phyloP scores from a whole-genome alignment of 2,113 vertebrate species.

The Myrmophylax atrothorax region DNA sequence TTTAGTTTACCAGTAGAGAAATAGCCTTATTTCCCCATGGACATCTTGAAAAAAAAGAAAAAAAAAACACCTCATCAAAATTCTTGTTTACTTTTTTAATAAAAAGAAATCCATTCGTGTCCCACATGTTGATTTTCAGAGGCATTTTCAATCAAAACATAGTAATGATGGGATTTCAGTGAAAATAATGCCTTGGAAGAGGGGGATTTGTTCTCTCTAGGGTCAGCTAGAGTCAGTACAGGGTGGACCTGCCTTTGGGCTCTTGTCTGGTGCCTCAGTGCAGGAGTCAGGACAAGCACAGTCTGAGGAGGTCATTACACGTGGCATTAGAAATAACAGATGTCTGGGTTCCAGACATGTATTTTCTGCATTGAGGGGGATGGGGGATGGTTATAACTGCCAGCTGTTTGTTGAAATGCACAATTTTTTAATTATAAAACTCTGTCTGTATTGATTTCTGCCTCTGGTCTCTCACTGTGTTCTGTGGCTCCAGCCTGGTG shows the following conservation, averaged over 20 bases:
- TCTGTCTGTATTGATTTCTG: constrained; percentile 13
- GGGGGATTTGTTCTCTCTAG: background rate
- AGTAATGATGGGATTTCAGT: background rate
- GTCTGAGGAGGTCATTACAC: background rate
- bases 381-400: background rate
- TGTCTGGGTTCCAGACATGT: background rate
- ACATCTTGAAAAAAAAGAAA: background rate
- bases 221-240: background rate
- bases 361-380: background rate
- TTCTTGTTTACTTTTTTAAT: constrained; percentile 25
- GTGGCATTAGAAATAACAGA: background rate
- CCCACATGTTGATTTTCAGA: background rate
- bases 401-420: constrained; percentile 19
- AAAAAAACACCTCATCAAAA: background rate
- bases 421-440: constrained; percentile 46
- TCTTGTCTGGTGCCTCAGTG: background rate
- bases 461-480: background rate
- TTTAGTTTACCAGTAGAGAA: constrained; percentile 4
- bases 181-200: constrained; percentile 6
- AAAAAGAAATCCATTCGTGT: background rate
- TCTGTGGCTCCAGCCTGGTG: background rate
- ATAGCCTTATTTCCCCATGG: constrained; percentile 25
- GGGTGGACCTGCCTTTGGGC: background rate
- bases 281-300: constrained; percentile 25
- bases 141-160: background rate